phyloP scores from a whole-genome alignment of 2,113 vertebrate genomes.

The Pandion haliaetus region DNA sequence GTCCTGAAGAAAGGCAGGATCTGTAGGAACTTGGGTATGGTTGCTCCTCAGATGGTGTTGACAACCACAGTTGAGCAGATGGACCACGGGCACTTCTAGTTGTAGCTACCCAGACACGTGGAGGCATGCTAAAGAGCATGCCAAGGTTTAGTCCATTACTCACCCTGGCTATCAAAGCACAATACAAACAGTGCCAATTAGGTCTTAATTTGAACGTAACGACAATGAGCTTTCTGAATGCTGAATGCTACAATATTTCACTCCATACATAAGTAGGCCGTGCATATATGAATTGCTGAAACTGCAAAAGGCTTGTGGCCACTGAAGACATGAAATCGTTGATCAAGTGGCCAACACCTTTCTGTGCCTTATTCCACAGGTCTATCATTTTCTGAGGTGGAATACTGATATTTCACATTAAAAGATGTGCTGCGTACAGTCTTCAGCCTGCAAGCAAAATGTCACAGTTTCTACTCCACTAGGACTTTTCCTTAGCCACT shows the following conservation, averaged over 20 bases:
- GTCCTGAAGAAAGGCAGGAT: not conserved
- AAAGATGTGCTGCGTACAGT: not conserved
- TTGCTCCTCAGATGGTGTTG: not conserved
- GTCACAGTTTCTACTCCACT: not conserved
- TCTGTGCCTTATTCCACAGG: not conserved
- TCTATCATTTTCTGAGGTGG: not conserved
- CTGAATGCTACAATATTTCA: not conserved
- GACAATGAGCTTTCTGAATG: not conserved
- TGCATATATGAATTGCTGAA: not conserved
- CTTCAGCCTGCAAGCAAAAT: not conserved
- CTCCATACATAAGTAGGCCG: not conserved
- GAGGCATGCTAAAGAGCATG: not conserved
- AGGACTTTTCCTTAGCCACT: not conserved
- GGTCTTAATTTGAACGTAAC: not conserved
- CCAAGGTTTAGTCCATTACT: not conserved
- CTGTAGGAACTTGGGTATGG: not conserved
- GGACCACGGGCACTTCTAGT: not conserved
- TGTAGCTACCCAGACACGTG: not conserved
- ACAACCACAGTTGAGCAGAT: fast-evolving
- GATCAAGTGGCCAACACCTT: not conserved
- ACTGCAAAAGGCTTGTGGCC: not conserved
- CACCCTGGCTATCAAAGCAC: not conserved
- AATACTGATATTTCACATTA: not conserved
- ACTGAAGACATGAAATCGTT: not conserved
- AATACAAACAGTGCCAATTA: not conserved